Conservation (phyloP, 2,113 vertebrate species). For the Nanorana parkeri region DNA sequence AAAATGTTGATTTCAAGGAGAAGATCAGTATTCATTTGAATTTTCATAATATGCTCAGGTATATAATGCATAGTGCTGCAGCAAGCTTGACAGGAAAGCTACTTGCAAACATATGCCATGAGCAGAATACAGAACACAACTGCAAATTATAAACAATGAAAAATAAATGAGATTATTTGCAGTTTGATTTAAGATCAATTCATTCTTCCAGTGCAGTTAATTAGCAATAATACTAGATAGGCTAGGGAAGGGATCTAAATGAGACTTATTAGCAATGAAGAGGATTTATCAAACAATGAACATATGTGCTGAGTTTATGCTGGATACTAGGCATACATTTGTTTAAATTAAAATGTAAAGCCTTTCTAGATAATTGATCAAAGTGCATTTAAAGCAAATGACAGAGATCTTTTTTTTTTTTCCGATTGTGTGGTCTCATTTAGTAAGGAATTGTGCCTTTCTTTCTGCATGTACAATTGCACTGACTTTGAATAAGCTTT, state of each 20-base stretch:
- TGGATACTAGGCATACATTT: background rate
- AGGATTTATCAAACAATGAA: background rate
- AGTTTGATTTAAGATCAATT: slow-evolving; percentile 13
- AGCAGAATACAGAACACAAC: slow-evolving; percentile 6
- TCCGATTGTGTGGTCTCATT: background rate
- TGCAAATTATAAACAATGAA: slow-evolving; percentile 20
- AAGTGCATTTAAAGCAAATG: background rate
- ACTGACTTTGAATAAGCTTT: too few relatives aligned
- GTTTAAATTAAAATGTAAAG: background rate
- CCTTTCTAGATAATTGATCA: background rate
- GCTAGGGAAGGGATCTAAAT: background rate
- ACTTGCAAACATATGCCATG: slow-evolving; percentile 22
- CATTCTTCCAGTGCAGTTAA: slow-evolving; percentile 10
- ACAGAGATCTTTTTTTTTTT: background rate
- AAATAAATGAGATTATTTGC: slow-evolving; percentile 27
- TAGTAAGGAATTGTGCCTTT: background rate
- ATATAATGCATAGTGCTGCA: slow-evolving; percentile 25
- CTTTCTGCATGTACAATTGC: too few relatives aligned
- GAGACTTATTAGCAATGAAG: background rate
- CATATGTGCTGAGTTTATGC: background rate
- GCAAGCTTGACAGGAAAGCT: slow-evolving; percentile 26
- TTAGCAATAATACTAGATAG: slow-evolving; percentile 13
- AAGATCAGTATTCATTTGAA: slow-evolving; percentile 40
- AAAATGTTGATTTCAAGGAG: slow-evolving; percentile 46
- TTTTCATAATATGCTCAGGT: slow-evolving; percentile 44